Percentiles rank a stretch among this genome's conserved stretches.
Evolutionary conservation across 2,888 invertebrate genomes (phyloP).

Genomic region (Bibio marci): DNA sequence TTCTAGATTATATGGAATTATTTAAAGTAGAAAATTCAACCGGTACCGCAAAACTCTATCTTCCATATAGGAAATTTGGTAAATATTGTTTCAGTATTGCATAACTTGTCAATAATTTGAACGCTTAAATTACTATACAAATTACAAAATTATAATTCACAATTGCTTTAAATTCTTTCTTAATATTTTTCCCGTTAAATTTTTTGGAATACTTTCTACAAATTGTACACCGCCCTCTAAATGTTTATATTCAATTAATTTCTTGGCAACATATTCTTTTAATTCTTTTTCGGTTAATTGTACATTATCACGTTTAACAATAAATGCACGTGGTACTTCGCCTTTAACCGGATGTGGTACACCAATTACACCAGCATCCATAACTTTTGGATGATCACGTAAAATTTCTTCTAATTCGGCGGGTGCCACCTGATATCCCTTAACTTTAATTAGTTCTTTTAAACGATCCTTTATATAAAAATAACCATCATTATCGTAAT

Average conservation of each 20-base stretch:
- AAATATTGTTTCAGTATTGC: no score
- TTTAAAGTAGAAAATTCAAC: no score
- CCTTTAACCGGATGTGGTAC: slow-evolving; percentile 42
- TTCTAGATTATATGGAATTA: no score
- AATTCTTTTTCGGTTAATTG: slow-evolving; percentile 32
- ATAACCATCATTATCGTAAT: slow-evolving; percentile 37
- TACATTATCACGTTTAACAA: slow-evolving; percentile 33
- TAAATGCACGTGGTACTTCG: slow-evolving; percentile 52
- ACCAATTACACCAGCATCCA: slow-evolving; percentile 47
- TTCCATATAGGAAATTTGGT: no score
- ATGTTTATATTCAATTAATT: slow-evolving; percentile 52
- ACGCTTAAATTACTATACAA: no score
- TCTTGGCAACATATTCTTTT: slow-evolving; percentile 35
- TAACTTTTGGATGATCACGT: slow-evolving; percentile 69
- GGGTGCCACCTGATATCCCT: slow-evolving; percentile 53
- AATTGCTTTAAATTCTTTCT: slow-evolving; percentile 34
- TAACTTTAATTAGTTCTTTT: slow-evolving; percentile 56
- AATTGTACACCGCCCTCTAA: slow-evolving; percentile 40
- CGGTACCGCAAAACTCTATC: no score
- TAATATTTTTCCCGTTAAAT: slow-evolving; percentile 50
- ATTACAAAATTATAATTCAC: no score
- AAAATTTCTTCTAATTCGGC: slow-evolving; percentile 44
- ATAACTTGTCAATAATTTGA: no score
- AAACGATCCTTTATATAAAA: slow-evolving; percentile 48
- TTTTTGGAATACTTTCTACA: slow-evolving; percentile 46